Evolutionary conservation across 2,888 invertebrate species (phyloP), one percentile per base, ranked within the genome.

Genomic region (Eumerus sabulonum): DNA sequence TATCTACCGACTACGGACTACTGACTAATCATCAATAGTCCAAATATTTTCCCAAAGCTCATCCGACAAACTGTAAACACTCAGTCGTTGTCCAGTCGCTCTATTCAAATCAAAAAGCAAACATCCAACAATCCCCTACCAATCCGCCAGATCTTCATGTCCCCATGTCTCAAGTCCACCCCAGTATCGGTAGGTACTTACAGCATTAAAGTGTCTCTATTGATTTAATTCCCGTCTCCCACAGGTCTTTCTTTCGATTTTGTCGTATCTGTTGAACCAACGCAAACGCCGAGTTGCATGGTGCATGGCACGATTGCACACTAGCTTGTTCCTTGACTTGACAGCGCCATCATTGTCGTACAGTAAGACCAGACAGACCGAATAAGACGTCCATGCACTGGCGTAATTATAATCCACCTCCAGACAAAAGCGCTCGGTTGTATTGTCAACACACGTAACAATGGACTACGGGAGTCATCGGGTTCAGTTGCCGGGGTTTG

Each of bases 321-420:
- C 50, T 12, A 14, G 38, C 27, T 27, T 7, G 27, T 27, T 2
- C 7, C 27, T 27, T 27, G 27, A 27, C 27, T 27, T 27, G 27
- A 27, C 27, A 27, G 27, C 27, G 27, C 7, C 27, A 7, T 27
- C 27, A 27, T 27, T 27, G 27, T 27, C 27, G 27, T 27, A 7
- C 27, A 27, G 27, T 7, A 27, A 27, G 27, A 27, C 27, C 27
- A 27, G 3, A 4, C 27, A 27, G 27, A 27, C 27, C 7, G 27
- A 27, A 27, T 2, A 27, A 27, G 27, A 27, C 27, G 27, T 27
- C 56, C 44, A 45, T 60, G 54, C 42, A 63, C 62, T 56, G 70
- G 47, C 9, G 54, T 56, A 68, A 76, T 76, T 68, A 63, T 76
- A 76, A 76, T 68, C 68, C 57, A 59, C 57, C 53, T 59, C 63